A percentile compares a stretch with the other conserved stretches of the same genome.
Evolutionary conservation across 2,797 vertebrate genomes (phyloP).

Genomic region (Coracias cyanogaster): DNA sequence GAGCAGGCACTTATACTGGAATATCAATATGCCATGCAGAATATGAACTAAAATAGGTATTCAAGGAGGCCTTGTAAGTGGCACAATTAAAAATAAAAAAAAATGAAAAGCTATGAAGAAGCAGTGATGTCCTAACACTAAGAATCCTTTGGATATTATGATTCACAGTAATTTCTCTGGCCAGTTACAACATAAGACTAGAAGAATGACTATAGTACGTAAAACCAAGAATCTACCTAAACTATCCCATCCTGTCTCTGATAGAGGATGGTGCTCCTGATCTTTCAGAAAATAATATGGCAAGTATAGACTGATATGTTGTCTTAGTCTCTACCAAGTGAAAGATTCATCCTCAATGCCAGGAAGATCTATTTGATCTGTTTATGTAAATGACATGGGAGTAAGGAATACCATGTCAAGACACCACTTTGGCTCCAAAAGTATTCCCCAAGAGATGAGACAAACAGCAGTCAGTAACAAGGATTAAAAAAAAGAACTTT

Average conservation of each 20-base stretch:
- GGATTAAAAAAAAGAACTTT: background rate
- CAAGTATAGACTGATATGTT: background rate
- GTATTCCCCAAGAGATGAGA: background rate
- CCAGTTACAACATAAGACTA: background rate
- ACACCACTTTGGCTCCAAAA: background rate
- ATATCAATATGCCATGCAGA: background rate
- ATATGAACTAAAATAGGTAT: slow-evolving; percentile 2
- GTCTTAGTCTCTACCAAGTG: background rate
- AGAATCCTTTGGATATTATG: background rate
- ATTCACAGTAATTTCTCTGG: background rate
- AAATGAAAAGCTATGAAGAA: background rate
- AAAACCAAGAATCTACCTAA: background rate
- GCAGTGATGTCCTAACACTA: background rate
- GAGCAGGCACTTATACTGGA: background rate
- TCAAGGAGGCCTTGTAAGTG: background rate
- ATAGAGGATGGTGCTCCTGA: background rate
- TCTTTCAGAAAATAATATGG: background rate
- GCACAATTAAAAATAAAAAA: background rate
- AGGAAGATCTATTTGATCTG: background rate
- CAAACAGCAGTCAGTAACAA: background rate
- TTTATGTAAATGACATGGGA: background rate
- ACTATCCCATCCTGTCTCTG: background rate
- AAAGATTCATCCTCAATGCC: background rate
- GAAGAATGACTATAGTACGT: background rate
- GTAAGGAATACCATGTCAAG: background rate